Evolutionary conservation across 2,797 vertebrate species (phyloP).

Genomic region (Naso thynnoides): DNA sequence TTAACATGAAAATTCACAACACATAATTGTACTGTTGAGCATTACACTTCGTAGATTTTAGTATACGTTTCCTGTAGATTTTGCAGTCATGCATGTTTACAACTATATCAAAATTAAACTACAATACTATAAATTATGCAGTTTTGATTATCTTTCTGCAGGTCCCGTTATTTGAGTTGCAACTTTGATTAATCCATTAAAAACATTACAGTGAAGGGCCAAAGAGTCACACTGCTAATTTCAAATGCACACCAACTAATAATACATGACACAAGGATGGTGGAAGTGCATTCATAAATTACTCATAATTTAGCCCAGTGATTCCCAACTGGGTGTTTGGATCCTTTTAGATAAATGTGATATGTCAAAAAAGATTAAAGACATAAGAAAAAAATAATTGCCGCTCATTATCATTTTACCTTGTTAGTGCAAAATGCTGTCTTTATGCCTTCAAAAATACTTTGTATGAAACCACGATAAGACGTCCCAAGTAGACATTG

Average conservation of each 20-base stretch:
- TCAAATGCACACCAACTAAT: not conserved
- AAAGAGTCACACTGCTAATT: not conserved
- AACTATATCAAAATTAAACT: not conserved
- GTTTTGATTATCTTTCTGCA: not conserved
- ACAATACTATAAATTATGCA: not conserved
- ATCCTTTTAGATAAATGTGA: too few species aligned
- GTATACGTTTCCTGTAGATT: not conserved
- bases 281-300: not conserved
- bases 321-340: not conserved
- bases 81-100: not conserved
- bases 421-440: not conserved
- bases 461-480: not conserved
- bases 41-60: too few species aligned
- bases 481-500: not conserved
- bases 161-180: too few species aligned
- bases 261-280: not conserved
- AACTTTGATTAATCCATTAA: not conserved
- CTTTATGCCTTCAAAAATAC: not conserved
- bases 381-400: too few species aligned
- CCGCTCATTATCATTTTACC: too few species aligned
- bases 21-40: not conserved
- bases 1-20: not conserved
- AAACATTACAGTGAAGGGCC: too few species aligned
- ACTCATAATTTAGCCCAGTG: not conserved
- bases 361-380: too few species aligned